Base-by-base conservation (phyloP, 2,888 invertebrate genomes). In the Polietes domitor region DNA sequence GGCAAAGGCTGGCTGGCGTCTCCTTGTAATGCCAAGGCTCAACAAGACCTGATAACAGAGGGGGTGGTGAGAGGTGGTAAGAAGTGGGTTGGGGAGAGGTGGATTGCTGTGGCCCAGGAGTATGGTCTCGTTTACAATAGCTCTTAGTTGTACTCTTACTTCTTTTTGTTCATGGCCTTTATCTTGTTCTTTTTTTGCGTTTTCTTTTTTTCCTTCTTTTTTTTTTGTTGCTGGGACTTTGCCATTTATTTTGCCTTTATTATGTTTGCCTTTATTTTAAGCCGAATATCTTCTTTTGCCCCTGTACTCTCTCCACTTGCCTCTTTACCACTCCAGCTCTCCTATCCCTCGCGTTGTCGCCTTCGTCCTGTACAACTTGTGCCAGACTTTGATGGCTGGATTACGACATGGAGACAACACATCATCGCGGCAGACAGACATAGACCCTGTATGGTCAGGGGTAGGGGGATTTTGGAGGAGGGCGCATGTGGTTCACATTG, bases 351-450 rank as follows among this genome's bases (percentile, higher is more conserved):
- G 17, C 17, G 24, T 53, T 21, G 47, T 47, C 3, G n/a, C 15
- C n/a, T 5, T 19, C 3, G 50, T 43, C 68, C 19, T 80, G 61
- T 63, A 70, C 76, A 79, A 83, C 79, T 72, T 37, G 61, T 50
- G 37, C 55, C 73, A 70, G 65, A 68, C 80, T 81, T 68, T 68
- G 68, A 72, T 77, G 65, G 58, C 58, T 72, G 83, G 78, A 77
- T 84, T 80, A 84, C 80, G 32, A 55, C 43, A 47, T 24, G 28
- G 50, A 61, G 24, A 63, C 53, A 26, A 28, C 41, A 37, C 37
- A 10, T 65, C 41, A 37, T 2, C 21, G 10, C 17, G 41, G 0
- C 63, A 28, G 32, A 2, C 47, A n/a, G 47, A 15, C n/a, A n/a
- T n/a, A 2, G 37, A 37, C 12, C 9, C 37, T 37, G 37, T n/a